phyloP scores from a whole-genome alignment of 2,888 invertebrate genomes.

The Palloptera scutellata region DNA sequence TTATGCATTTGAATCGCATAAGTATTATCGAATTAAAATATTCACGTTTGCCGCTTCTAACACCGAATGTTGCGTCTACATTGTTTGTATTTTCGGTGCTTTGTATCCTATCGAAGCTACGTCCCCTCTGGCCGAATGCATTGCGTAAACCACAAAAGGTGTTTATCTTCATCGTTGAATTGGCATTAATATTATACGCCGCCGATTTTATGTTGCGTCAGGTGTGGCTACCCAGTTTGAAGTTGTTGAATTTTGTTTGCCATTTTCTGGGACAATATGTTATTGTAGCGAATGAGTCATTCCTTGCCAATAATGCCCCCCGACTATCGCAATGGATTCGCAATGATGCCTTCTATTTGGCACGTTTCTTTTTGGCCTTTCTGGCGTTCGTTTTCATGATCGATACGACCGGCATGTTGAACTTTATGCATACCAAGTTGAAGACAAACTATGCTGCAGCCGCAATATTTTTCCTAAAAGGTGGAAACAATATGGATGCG shows the following conservation, averaged over 20 bases:
- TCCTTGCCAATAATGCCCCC: conserved; percentile 38
- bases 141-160: conserved; percentile 38
- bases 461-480: background rate
- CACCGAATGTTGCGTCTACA: conserved; percentile 47
- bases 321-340: conserved; percentile 44
- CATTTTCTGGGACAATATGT: conserved; percentile 41
- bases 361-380: conserved; percentile 45
- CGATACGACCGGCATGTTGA: conserved; percentile 34
- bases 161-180: conserved; percentile 42
- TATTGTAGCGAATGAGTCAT: conserved; percentile 40
- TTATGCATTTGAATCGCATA: conserved; percentile 44
- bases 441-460: conserved; percentile 1
- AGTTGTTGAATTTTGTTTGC: conserved; percentile 41
- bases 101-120: conserved; percentile 44
- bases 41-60: conserved; percentile 42
- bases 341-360: conserved; percentile 43
- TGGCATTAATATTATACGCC: conserved; percentile 42
- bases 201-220: conserved; percentile 47
- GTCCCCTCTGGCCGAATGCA: conserved; percentile 41
- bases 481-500: background rate
- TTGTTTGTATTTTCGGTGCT: conserved; percentile 48
- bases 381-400: conserved; percentile 37
- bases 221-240: conserved; percentile 48
- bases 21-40: conserved; percentile 45
- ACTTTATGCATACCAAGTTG: conserved; percentile 18